A percentile compares a stretch with the other conserved stretches of the same genome.
phyloP scores from a whole-genome alignment of 2,888 invertebrate species.

The Drosophila lutescens region DNA sequence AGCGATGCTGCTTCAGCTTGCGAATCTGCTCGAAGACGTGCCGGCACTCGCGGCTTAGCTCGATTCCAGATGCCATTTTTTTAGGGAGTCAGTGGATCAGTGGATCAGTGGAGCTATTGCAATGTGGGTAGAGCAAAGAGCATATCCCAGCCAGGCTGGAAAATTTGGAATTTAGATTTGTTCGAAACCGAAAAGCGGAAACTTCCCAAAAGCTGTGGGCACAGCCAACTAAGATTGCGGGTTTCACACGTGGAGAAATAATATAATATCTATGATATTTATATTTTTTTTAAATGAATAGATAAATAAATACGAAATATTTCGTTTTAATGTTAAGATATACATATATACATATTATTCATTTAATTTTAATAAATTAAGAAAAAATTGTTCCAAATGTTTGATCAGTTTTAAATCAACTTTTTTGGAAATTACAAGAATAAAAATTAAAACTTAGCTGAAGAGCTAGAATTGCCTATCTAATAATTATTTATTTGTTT shows the following conservation, averaged over 20 bases:
- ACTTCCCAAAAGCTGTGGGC: background rate
- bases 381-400: too few species aligned
- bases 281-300: too few species aligned
- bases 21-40: conserved; percentile 50
- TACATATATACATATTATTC: too few species aligned
- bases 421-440: too few species aligned
- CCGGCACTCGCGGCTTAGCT: conserved; percentile 40
- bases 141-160: background rate
- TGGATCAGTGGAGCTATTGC: background rate
- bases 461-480: too few species aligned
- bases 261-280: too few species aligned
- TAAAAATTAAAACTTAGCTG: too few species aligned
- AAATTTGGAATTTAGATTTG: background rate
- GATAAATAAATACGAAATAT: too few species aligned
- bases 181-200: background rate
- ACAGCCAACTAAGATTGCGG: background rate
- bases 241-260: background rate
- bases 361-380: too few species aligned
- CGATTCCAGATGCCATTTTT: conserved; percentile 51
- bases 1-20: conserved; percentile 51
- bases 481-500: too few species aligned
- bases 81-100: background rate
- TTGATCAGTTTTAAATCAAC: too few species aligned
- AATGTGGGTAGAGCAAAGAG: background rate
- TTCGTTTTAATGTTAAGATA: too few species aligned